Evolutionary conservation across 2,797 vertebrate genomes (phyloP), one percentile per base, ranked within the genome.

Genomic region (Sternotherus odoratus): DNA sequence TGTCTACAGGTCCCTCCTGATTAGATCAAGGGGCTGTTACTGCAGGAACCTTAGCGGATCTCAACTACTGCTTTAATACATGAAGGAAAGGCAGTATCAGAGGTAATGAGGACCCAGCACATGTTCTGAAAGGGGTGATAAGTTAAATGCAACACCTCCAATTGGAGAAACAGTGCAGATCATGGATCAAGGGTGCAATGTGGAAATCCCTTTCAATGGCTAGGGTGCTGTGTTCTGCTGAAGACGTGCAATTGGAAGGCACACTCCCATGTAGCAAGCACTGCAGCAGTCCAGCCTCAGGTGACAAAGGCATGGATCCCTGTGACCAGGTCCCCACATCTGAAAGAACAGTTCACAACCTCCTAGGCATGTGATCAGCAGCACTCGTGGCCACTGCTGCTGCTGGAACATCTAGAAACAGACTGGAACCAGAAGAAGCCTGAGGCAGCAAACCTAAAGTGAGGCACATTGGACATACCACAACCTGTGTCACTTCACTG

Each of bases 381-480:
- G 36, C 36, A 39, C 23, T 43, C n/a, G 23, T 72, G 72, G 24
- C 13, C 26, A 30, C 24, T 75, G 46, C 43, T 75, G 24, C 26
- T 84, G 28, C 54, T 48, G 48, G 66, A 39, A 5, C 28, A 6
- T 36, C 7, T 33, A 2, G 72, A 77, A 84, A 23, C 2, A 33
- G 28, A 6, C 16, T 15, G 12, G 33, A 21, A 16, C 28, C 63
- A 33, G n/a, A 77, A 85, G 13, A 12, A 30, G 23, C 39, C 21
- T 30, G 8, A 85, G 26, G 8, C 3, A 23, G 7, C 54, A 56
- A 26, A 53, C 51, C 77, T 77, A 54, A 54, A 91, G n/a, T 49
- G 12, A 9, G 77, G 84, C 19, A 33, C 1, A 0, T 8, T 49
- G 8, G 56, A 84, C 46, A n/a, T 1, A 10, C 7, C 2, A 19